Base-by-base conservation (phyloP, 1,140 invertebrate species). In the Oreohelix idahoensis region DNA sequence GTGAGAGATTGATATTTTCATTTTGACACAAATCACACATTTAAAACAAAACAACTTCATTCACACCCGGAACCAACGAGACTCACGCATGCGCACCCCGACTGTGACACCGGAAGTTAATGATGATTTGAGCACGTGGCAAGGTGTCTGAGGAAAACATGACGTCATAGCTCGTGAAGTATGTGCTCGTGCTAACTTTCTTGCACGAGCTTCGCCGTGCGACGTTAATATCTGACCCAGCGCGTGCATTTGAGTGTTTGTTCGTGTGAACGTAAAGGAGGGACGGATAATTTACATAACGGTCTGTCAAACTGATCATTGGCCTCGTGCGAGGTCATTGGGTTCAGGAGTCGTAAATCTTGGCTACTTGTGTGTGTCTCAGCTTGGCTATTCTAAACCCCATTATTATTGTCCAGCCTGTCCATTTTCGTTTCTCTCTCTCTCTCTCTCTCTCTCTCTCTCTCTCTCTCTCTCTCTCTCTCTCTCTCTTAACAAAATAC, bases 41-140 rank as follows among this genome's bases (percentile, higher is more conserved):
- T 2, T 2, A 32, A 13, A 66, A 58, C 51, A 66, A 66, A 66
- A 66, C 63, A 32, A 32, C 29, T 32, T 32, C 63, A 32, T 32
- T 66, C n/a, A 32, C n/a, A 35, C 23, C 63, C n/a, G 63, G 63
- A 66, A 66, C 63, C 11, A 32, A 66, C 2, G 63, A 66, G 63
- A 32, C 63, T 32, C 63, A 32, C 8, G 63, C 63, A 32, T 66
- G 63, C 63, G 63, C 39, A 35, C 32, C 74, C 15, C 45, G 74
- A 45, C 42, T 39, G 20, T 53, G 74, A 76, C 32, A 76, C 74
- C 74, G 74, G 74, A 76, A 76, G 45, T 76, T 76, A 76, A 76
- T 76, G 74, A 49, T 76, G 39, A 42, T 49, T 35, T 35, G 45
- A n/a, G 42, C 74, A 76, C 74, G 74, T 76, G 74, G n/a, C 74